Percentiles rank a stretch among this genome's conserved stretches.
Conservation (phyloP, 1,140 invertebrate genomes). For the Drosophila kohkoa region DNA sequence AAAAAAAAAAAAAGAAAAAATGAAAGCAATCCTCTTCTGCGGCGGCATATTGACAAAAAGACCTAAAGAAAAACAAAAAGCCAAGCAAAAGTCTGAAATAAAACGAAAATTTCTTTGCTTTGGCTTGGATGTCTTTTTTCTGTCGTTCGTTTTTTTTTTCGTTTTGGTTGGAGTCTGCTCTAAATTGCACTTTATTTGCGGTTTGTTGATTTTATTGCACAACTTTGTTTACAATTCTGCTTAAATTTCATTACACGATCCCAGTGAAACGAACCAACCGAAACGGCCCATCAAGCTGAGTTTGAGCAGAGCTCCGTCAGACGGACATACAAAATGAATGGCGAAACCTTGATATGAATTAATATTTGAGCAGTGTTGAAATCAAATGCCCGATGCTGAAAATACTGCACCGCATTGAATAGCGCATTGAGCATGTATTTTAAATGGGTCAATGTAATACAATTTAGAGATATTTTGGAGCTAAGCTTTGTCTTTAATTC, state of each 20-base stretch:
- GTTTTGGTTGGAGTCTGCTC: slow-evolving; percentile 26
- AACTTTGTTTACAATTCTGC: slow-evolving; percentile 74
- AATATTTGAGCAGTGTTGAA: slow-evolving; percentile 72
- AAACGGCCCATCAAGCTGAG: slow-evolving; percentile 26
- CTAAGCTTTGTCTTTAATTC: no score
- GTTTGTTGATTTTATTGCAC: slow-evolving; percentile 73
- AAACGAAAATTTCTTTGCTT: slow-evolving; percentile 41
- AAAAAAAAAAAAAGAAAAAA: background rate
- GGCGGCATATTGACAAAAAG: slow-evolving; percentile 51
- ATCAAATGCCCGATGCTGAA: slow-evolving; percentile 59
- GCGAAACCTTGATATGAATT: slow-evolving; percentile 82
- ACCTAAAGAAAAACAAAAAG: slow-evolving; percentile 30
- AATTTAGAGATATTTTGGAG: background rate
- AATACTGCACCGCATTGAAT: slow-evolving; percentile 11
- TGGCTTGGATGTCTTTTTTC: background rate
- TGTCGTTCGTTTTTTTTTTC: slow-evolving; percentile 5
- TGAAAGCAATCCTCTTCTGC: background rate
- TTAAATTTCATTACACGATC: slow-evolving; percentile 80
- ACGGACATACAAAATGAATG: slow-evolving; percentile 68
- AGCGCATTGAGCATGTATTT: background rate
- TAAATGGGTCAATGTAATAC: slow-evolving; percentile 28
- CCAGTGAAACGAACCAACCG: slow-evolving; percentile 53
- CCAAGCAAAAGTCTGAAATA: slow-evolving; percentile 33
- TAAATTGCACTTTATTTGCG: slow-evolving; percentile 73
- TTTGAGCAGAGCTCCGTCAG: background rate